Percentiles rank a stretch among this genome's conserved stretches.
These are phyloP conservation scores for Falcaria lacertinaria DNA, from an alignment of 2,888 invertebrate genomes.

Conservation along the genomic window DNA sequence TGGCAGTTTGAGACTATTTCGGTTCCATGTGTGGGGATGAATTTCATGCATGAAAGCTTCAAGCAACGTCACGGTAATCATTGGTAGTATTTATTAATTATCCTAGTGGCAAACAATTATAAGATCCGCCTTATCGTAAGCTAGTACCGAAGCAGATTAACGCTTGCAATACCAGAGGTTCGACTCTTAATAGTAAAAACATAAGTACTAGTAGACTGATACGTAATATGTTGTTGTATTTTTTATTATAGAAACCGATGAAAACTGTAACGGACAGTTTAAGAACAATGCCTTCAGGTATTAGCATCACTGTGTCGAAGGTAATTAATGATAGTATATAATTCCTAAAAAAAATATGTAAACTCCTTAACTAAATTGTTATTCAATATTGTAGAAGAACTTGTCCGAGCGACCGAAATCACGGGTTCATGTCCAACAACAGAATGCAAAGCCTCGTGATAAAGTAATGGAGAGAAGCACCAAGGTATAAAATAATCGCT, in stretches of 20 bases:
- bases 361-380: not conserved
- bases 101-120: no score
- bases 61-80: no score
- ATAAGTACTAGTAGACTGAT: not conserved
- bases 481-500: no score
- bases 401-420: conserved; percentile 21
- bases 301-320: conserved; percentile 49
- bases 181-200: no score
- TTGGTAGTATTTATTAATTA: no score
- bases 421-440: conserved; percentile 6
- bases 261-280: conserved; percentile 19
- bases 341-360: not conserved
- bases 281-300: conserved; percentile 34
- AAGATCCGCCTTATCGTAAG: no score
- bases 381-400: conserved; percentile 25
- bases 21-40: no score
- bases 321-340: conserved; percentile 21
- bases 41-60: no score
- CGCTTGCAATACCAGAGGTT: no score
- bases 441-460: not conserved
- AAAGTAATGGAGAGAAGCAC: not conserved
- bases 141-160: no score
- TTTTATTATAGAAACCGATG: conserved; percentile 42
- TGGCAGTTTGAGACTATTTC: no score
- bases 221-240: not conserved